Conservation (phyloP, 2,888 invertebrate species). For the Anticlea derivata region DNA sequence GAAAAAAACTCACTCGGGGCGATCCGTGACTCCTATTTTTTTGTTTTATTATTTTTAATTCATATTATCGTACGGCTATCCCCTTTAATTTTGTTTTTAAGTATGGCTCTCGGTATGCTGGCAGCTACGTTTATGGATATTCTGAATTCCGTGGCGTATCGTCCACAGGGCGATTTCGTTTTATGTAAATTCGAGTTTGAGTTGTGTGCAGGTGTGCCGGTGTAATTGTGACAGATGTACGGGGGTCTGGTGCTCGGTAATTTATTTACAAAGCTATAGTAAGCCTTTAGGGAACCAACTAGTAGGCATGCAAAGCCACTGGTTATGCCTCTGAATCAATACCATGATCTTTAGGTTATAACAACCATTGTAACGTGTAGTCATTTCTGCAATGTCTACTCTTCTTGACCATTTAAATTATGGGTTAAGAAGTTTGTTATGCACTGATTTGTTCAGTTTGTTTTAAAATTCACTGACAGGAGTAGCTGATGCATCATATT, state of each 20-base stretch:
- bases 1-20: conserved; percentile 78
- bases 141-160: conserved; percentile 78
- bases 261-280: conserved; percentile 21
- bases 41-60: conserved; percentile 84
- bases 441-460: no score
- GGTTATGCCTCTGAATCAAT: conserved; percentile 7
- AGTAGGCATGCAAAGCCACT: conserved; percentile 12
- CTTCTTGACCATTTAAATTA: background rate
- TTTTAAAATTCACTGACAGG: no score
- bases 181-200: conserved; percentile 70
- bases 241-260: conserved; percentile 17
- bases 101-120: conserved; percentile 82
- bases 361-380: background rate
- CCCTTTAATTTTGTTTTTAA: conserved; percentile 84
- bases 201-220: conserved; percentile 56
- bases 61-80: conserved; percentile 83
- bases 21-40: conserved; percentile 83
- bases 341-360: background rate
- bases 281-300: background rate
- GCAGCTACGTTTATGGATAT: conserved; percentile 82
- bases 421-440: no score
- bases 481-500: no score
- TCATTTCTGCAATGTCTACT: no score
- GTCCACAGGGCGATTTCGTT: conserved; percentile 71
- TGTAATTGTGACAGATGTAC: conserved; percentile 74